Evolutionary conservation across 1,140 invertebrate species (phyloP).

Genomic region (Sitobion miscanthi): DNA sequence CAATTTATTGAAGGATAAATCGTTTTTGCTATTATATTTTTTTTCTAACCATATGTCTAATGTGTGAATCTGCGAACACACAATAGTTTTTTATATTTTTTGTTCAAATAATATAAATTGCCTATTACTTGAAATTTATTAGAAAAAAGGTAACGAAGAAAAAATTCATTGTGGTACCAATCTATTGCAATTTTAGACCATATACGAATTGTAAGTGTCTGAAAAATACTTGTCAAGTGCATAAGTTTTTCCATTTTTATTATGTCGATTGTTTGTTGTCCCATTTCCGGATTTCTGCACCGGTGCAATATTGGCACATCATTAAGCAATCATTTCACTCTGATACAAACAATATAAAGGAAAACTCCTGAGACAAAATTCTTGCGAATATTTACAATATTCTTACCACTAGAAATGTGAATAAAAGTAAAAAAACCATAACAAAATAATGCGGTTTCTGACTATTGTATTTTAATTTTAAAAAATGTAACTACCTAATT

Average conservation of each 20-base stretch:
- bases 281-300: not conserved
- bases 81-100: not conserved
- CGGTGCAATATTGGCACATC: not conserved
- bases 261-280: not conserved
- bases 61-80: too few species aligned
- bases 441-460: not conserved
- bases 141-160: not conserved
- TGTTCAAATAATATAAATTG: not conserved
- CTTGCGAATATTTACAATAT: not conserved
- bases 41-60: too few species aligned
- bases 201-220: not conserved
- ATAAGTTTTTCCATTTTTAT: not conserved
- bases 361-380: not conserved
- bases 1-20: not conserved
- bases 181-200: not conserved
- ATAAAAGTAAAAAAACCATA: not conserved
- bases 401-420: not conserved
- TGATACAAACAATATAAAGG: not conserved
- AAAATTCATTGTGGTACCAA: not conserved
- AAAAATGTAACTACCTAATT: not conserved
- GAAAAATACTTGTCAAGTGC: constrained; percentile 9
- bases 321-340: not conserved
- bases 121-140: not conserved
- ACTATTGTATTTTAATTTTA: not conserved
- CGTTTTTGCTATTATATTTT: not conserved